Evolutionary conservation across 2,113 vertebrate genomes (phyloP), one percentile per base, ranked within the genome.

Genomic region (Uria aalge): DNA sequence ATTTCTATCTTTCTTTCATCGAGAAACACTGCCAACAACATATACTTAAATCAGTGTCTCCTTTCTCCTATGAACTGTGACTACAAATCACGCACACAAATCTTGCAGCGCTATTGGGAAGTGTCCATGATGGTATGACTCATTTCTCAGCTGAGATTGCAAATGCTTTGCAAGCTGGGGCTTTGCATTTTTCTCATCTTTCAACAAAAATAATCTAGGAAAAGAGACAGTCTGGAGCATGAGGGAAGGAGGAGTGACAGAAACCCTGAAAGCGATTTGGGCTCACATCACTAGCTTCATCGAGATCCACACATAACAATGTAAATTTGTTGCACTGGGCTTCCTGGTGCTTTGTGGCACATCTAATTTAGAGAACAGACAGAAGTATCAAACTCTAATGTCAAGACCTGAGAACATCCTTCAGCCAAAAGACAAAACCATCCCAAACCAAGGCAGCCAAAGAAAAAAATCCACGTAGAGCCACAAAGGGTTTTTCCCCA

Each of bases 121-220:
- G 27, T 57, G 34, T 81, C 68, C 27, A 29, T 91, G 76, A 45
- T 71, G 72, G 27, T 50, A 41, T 66, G 88, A 84, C 73, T 93
- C 73, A 90, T 88, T 94, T 93, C 79, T 96, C 68, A 94, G 40
- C 56, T 92, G 68, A 77, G 64, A 86, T 19, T 84, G 19, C 45
- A 66, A 63, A 57, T 36, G 36, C 32, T 89, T 86, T 68, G 38
- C 32, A 71, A 86, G 8, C 9, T 84, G 27, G 2, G 34, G 9
- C 24, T 96, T 91, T 84, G 27, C 8, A n/a, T 76, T 88, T 93
- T 93, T 83, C 67, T 88, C 29, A 43, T 89, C 27, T 91, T 92
- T 83, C 63, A 84, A 30, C 75, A 80, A 80, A 84, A 90, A 50
- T 52, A 67, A 77, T 52, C 27, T 48, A 72, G 52, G 41, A 75